Percentiles rank a stretch among this genome's conserved stretches.
Conservation (phyloP, 2,113 vertebrate genomes). For the Ascaphus truei region DNA sequence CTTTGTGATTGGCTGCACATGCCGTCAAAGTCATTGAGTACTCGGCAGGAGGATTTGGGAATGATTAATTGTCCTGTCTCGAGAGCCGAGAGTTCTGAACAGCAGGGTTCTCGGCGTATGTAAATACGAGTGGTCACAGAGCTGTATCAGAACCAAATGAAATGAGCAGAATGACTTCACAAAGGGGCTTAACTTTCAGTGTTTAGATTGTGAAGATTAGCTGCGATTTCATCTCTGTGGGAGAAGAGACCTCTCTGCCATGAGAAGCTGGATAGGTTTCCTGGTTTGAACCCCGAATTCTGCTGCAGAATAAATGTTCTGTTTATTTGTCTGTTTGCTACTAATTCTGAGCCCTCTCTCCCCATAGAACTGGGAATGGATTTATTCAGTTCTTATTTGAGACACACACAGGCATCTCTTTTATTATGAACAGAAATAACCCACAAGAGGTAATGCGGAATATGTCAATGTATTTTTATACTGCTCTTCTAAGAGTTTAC, state of each 20-base stretch:
- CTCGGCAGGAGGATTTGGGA: conserved; percentile 77
- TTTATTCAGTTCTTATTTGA: background rate
- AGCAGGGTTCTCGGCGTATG: conserved; percentile 83
- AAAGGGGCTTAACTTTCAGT: conserved; percentile 64
- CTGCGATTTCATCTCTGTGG: conserved; percentile 57
- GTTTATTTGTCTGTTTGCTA: background rate
- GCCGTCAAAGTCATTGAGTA: conserved; percentile 71
- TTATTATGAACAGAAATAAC: too few relatives aligned
- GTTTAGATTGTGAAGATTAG: conserved; percentile 59
- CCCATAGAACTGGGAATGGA: background rate
- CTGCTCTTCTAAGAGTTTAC: too few relatives aligned
- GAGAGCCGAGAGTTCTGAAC: conserved; percentile 73
- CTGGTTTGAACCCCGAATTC: conserved; percentile 14
- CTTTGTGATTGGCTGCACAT: conserved; percentile 64
- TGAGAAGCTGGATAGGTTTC: conserved; percentile 45
- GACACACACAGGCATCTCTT: too few relatives aligned
- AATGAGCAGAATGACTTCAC: conserved; percentile 73
- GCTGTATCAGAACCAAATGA: conserved; percentile 50
- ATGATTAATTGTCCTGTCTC: conserved; percentile 97
- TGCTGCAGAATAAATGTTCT: fast-evolving
- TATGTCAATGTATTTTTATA: too few relatives aligned
- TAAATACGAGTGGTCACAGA: conserved; percentile 79
- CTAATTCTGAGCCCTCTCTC: background rate
- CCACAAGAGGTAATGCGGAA: too few relatives aligned
- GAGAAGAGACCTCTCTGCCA: conserved; percentile 47